Evolutionary conservation across 1,140 invertebrate species (phyloP).

Genomic region (Penaeus chinensis): DNA sequence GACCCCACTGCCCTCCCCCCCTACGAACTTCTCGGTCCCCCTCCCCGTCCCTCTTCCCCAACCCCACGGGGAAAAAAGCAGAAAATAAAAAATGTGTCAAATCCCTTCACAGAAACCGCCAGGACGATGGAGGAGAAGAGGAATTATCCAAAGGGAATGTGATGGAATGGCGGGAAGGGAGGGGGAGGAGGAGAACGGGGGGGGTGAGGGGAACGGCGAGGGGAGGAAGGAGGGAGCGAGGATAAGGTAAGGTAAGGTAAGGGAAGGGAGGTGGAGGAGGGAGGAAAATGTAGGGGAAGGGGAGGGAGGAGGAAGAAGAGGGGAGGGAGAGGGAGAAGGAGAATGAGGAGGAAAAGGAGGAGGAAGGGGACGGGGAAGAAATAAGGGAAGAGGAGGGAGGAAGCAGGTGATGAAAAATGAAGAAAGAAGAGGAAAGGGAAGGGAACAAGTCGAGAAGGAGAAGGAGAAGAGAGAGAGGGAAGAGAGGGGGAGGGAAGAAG

Average conservation of each 20-base stretch:
- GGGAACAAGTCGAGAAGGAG: background rate
- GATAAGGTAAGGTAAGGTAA: background rate
- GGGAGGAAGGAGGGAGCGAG: background rate
- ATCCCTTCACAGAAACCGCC: background rate
- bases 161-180: background rate
- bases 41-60: too few species aligned
- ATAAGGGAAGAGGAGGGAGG: background rate
- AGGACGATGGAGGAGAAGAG: background rate
- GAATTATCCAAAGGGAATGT: background rate
- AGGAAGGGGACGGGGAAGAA: slow-evolving; percentile 11
- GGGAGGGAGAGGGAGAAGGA: background rate
- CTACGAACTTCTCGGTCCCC: too few species aligned
- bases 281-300: background rate
- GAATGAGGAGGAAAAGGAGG: background rate
- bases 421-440: background rate
- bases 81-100: background rate
- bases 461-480: background rate
- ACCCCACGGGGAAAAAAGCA: background rate
- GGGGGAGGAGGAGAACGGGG: background rate
- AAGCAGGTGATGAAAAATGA: background rate
- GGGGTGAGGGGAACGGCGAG: background rate
- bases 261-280: background rate
- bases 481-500: background rate
- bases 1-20: too few species aligned
- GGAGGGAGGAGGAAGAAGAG: too few species aligned